phyloP scores from a whole-genome alignment of 2,797 vertebrate species.

The Emydoidea blandingii region DNA sequence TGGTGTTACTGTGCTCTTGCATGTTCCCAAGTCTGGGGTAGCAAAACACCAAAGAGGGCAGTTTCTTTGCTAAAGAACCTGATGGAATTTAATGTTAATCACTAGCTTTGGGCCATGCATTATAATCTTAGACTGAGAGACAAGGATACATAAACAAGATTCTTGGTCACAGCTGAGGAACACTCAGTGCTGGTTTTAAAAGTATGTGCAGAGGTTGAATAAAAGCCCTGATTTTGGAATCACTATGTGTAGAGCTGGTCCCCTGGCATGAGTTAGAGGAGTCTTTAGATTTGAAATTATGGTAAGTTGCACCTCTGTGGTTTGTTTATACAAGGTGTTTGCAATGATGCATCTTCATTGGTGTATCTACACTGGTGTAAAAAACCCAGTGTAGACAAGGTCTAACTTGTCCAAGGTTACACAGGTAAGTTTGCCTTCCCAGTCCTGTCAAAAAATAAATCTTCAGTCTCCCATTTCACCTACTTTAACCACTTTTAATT shows the following conservation, averaged over 20 bases:
- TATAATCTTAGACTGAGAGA: neutral
- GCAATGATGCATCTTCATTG: neutral
- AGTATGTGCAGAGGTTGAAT: neutral
- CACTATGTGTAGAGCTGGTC: neutral
- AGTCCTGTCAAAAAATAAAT: neutral
- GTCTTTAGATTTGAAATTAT: neutral
- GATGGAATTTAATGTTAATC: neutral
- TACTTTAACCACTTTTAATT: neutral
- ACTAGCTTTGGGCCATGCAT: neutral
- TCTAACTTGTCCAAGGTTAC: neutral
- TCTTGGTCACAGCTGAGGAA: neutral
- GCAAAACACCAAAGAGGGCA: neutral
- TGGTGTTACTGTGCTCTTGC: accelerated
- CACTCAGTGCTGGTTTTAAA: neutral
- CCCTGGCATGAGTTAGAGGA: neutral
- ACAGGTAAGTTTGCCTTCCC: accelerated
- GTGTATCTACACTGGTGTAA: neutral
- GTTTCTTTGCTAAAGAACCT: neutral
- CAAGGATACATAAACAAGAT: neutral
- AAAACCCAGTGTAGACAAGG: neutral
- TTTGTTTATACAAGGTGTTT: neutral
- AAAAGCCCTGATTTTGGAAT: neutral
- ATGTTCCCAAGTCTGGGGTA: neutral
- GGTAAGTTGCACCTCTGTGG: neutral
- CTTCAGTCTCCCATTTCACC: neutral